phyloP scores from a whole-genome alignment of 2,797 vertebrate species.

The Balearica regulorum region DNA sequence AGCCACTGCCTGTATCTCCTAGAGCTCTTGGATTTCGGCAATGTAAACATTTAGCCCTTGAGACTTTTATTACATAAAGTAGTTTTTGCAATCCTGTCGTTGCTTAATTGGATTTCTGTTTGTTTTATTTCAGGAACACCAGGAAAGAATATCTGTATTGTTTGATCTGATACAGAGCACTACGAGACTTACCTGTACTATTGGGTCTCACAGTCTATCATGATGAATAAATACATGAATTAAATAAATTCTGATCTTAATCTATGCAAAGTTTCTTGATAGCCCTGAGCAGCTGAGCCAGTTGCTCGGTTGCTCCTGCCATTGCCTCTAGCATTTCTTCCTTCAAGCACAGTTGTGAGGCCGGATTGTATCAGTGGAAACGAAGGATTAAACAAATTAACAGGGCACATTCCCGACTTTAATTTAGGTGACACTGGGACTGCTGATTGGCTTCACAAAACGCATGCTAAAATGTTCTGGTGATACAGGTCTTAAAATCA shows the following conservation, averaged over 20 bases:
- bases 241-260: constrained; percentile 49
- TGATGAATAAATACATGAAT: constrained; percentile 19
- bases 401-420: not conserved
- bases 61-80: not conserved
- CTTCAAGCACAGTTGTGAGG: not conserved
- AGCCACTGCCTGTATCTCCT: not conserved
- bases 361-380: not conserved
- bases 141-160: not conserved
- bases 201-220: not conserved
- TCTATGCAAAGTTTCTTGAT: not conserved
- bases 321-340: not conserved
- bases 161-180: not conserved
- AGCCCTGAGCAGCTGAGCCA: not conserved
- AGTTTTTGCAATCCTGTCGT: not conserved
- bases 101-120: constrained; percentile 15
- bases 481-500: not conserved
- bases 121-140: not conserved
- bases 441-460: not conserved
- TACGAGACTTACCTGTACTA: not conserved
- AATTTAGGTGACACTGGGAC: not conserved
- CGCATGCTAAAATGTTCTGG: rapidly evolving
- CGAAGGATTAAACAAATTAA: not conserved
- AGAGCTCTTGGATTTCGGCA: not conserved
- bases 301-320: not conserved
- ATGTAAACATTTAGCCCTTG: not conserved